Evolutionary conservation across 2,113 vertebrate species (phyloP).

Genomic region (Leptobrachium ailaonicum): DNA sequence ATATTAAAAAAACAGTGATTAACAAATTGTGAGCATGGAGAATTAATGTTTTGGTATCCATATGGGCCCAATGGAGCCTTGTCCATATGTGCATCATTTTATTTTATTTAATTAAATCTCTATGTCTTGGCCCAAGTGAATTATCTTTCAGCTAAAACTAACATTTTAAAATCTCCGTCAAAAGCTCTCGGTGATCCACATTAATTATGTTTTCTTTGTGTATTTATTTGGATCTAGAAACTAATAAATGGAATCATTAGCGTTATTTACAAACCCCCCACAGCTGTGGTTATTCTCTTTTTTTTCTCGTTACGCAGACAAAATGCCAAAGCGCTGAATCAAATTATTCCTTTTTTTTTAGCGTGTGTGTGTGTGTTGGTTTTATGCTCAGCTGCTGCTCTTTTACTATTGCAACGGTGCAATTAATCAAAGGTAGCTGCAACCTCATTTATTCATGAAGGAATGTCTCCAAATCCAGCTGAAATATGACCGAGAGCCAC

Average conservation of each 20-base stretch:
- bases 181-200: not conserved
- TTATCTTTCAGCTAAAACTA: too few relatives aligned
- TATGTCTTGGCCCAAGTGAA: too few relatives aligned
- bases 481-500: constrained; percentile 37
- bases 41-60: too few relatives aligned
- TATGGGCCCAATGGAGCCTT: too few relatives aligned
- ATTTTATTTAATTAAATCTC: too few relatives aligned
- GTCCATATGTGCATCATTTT: too few relatives aligned
- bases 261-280: not conserved
- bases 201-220: not conserved
- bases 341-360: constrained; percentile 24
- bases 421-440: constrained; percentile 44
- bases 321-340: not conserved
- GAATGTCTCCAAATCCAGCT: constrained; percentile 37
- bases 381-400: constrained; percentile 39
- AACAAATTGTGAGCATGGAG: too few relatives aligned
- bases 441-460: constrained; percentile 45
- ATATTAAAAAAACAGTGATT: too few relatives aligned
- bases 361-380: not conserved
- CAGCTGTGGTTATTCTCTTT: not conserved
- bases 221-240: not conserved
- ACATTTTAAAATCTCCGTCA: not conserved
- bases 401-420: constrained; percentile 41
- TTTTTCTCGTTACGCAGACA: not conserved
- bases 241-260: not conserved